A percentile compares a stretch with the other conserved stretches of the same genome.
phyloP scores from a whole-genome alignment of 2,888 invertebrate species.

The Pherbina coryleti region DNA sequence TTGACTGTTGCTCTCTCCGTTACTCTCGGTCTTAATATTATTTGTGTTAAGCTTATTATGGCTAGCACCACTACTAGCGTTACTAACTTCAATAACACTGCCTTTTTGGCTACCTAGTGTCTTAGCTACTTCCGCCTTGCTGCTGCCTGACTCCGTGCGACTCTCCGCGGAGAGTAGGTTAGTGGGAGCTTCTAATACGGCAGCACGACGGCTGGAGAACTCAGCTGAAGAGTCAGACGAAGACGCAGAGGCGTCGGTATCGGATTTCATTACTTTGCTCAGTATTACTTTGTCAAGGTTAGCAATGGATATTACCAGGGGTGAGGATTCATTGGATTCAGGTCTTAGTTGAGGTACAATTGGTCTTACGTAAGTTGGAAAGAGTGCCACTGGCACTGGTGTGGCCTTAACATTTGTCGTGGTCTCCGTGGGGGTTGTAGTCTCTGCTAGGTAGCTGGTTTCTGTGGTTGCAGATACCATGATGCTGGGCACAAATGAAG shows the following conservation, averaged over 20 bases:
- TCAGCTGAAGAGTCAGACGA: slow-evolving; percentile 59
- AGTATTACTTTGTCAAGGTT: slow-evolving; percentile 69
- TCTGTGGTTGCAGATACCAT: not conserved
- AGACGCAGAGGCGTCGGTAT: slow-evolving; percentile 41
- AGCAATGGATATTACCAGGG: slow-evolving; percentile 69
- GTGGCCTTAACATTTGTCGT: slow-evolving; percentile 44
- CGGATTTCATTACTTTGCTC: slow-evolving; percentile 64
- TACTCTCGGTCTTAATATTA: slow-evolving; percentile 39
- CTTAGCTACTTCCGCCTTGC: slow-evolving; percentile 18
- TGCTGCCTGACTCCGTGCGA: not conserved
- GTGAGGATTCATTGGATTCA: slow-evolving; percentile 69
- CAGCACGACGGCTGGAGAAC: slow-evolving; percentile 60
- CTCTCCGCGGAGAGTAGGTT: not conserved
- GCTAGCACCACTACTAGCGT: slow-evolving; percentile 31
- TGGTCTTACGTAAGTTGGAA: slow-evolving; percentile 64
- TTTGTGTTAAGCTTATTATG: slow-evolving; percentile 38
- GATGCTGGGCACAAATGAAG: not conserved
- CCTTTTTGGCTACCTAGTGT: not conserved
- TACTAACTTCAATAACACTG: slow-evolving; percentile 46
- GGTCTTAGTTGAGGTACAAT: slow-evolving; percentile 67
- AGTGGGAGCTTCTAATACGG: slow-evolving; percentile 59
- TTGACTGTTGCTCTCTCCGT: slow-evolving; percentile 40
- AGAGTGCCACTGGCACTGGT: slow-evolving; percentile 49
- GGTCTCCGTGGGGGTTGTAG: slow-evolving; percentile 20
- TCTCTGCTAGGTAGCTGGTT: not conserved